Evolutionary conservation across 2,888 invertebrate genomes (phyloP).

Genomic region (Pyrrhia umbra): DNA sequence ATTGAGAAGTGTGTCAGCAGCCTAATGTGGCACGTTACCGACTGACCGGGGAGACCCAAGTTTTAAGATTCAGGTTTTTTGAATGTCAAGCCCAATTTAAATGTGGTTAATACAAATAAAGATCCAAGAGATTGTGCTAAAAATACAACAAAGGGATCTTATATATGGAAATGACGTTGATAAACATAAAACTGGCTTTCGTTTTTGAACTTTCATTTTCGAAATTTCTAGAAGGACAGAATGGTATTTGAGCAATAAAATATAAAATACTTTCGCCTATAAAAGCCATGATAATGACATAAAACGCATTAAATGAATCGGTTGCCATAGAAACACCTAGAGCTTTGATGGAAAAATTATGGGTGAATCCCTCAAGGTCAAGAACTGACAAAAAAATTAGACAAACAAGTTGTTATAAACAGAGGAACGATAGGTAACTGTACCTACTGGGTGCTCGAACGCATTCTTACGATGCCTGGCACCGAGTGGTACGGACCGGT

Average conservation of each 20-base stretch:
- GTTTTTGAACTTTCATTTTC: not conserved
- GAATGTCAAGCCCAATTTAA: slow-evolving; percentile 54
- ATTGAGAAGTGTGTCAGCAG: slow-evolving; percentile 26
- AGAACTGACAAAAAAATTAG: slow-evolving; percentile 53
- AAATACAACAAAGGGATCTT: slow-evolving; percentile 13
- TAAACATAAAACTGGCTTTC: not conserved
- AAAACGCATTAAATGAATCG: slow-evolving; percentile 26
- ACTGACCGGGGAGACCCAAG: slow-evolving; percentile 21
- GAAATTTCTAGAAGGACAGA: not conserved
- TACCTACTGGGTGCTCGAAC: slow-evolving; percentile 75
- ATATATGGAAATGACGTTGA: slow-evolving; percentile 13
- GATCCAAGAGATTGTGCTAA: not conserved
- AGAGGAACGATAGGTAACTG: slow-evolving; percentile 58
- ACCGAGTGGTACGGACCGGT: slow-evolving; percentile 79
- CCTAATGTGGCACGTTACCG: slow-evolving; percentile 37
- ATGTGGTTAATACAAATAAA: slow-evolving; percentile 38
- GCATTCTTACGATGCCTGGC: slow-evolving; percentile 81
- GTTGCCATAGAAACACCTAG: slow-evolving; percentile 24
- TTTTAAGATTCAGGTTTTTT: slow-evolving; percentile 44
- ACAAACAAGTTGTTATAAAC: slow-evolving; percentile 58
- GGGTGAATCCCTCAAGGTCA: slow-evolving; percentile 54
- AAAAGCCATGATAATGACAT: not conserved
- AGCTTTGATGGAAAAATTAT: slow-evolving; percentile 35
- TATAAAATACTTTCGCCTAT: not conserved
- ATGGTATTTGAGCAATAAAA: slow-evolving; percentile 7